phyloP scores from a whole-genome alignment of 1,140 invertebrate species.

The Drosophila setifemur region DNA sequence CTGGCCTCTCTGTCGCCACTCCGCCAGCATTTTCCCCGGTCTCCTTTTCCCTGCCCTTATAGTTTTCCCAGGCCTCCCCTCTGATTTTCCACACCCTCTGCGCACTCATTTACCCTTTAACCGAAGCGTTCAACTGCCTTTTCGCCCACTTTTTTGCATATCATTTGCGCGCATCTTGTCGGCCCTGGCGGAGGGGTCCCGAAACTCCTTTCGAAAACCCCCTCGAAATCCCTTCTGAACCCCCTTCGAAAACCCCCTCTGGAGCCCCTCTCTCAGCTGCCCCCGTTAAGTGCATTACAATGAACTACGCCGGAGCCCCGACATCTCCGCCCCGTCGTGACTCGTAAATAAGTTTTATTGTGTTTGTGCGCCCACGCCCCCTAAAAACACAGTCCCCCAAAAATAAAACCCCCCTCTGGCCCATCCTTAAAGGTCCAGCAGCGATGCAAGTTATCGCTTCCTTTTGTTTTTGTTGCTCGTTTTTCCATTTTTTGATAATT shows the following conservation, averaged over 20 bases:
- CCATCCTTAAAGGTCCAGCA: constrained; percentile 1
- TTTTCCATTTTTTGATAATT: constrained; percentile 68
- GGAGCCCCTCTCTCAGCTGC: background rate
- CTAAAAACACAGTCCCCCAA: constrained; percentile 4
- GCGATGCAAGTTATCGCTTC: constrained; percentile 76
- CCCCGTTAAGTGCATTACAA: constrained; percentile 75
- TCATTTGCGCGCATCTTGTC: constrained; percentile 76
- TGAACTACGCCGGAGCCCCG: constrained; percentile 61
- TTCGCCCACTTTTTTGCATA: constrained; percentile 58
- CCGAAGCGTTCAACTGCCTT: constrained; percentile 60
- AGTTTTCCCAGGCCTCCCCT: background rate
- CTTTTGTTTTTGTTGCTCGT: constrained; percentile 52
- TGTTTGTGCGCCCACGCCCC: constrained; percentile 69
- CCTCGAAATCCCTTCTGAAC: background rate
- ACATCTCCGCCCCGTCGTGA: constrained; percentile 65
- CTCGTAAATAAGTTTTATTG: constrained; percentile 81
- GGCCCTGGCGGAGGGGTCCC: background rate
- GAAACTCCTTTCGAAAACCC: background rate
- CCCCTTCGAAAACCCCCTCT: background rate
- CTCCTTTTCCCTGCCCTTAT: background rate
- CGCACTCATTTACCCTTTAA: constrained; percentile 77
- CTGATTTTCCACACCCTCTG: constrained; percentile 20
- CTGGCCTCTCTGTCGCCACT: constrained; percentile 31
- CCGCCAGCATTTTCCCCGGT: background rate
- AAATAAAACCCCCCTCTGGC: background rate